Evolutionary conservation across 2,113 vertebrate genomes (phyloP), one percentile per base, ranked within the genome.

Genomic region (Etheostoma cragini): DNA sequence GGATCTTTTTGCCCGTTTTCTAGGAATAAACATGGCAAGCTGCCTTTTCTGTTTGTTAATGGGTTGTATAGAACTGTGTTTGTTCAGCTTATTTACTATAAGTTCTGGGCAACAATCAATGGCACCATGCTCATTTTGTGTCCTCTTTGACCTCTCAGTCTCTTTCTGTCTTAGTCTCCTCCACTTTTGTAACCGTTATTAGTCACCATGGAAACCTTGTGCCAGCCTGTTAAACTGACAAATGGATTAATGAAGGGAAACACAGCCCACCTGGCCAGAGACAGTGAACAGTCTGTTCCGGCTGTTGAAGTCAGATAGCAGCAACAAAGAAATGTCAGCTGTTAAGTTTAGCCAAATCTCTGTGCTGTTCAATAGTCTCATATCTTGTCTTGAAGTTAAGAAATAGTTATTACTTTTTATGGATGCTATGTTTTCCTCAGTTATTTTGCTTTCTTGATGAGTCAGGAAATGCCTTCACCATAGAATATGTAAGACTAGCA

Each of bases 151-250:
- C 62, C 60, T 72, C 35, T 46, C 16, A 1, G 22, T 47, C 47
- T 72, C 1, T 22, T 19, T 61, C 54, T 38, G 24, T 10, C 10
- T 1, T 15, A 3, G 45, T 63, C 33, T n/a, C 21, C 7, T 21
- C 33, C 50, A 8, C 71, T 81, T 70, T 72, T 46, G 87, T 62
- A 64, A 56, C 42, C 63, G 21, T 71, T 76, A 24, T 42, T 47
- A 71, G 75, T 90, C 24, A 1, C 87, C 72, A 91, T 90, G 80
- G 87, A 72, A 74, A 91, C 87, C 17, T 60, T 30, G 54, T 22
- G 57, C 46, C 22, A 54, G 64, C 52, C 63, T 71, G 45, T 66
- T 77, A 68, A 80, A 77, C 54, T 68, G 78, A 72, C 72, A 83
- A 85, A 85, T 83, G 45, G 60, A 81, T 83, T 81, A 81, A 76